phyloP scores from a whole-genome alignment of 2,888 invertebrate species.

The Pteria penguin region DNA sequence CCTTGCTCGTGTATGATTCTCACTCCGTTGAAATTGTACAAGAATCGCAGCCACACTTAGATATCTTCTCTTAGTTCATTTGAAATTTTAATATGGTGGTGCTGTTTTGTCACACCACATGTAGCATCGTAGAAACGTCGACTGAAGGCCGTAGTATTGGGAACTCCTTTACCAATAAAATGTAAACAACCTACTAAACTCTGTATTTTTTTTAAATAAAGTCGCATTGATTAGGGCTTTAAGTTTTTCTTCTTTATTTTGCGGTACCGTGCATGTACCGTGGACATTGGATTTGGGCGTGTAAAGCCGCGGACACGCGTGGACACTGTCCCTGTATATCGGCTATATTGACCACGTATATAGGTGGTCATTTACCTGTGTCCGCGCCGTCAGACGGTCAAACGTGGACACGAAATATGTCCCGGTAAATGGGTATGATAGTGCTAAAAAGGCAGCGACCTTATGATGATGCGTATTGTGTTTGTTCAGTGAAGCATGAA shows the following conservation, averaged over 20 bases:
- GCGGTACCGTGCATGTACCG: too few relatives aligned
- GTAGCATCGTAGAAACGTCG: not conserved
- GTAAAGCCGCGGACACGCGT: too few relatives aligned
- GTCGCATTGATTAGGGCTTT: not conserved
- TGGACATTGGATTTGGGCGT: too few relatives aligned
- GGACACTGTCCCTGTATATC: too few relatives aligned
- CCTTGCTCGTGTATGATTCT: not conserved
- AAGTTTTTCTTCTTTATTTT: not conserved
- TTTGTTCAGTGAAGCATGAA: too few relatives aligned
- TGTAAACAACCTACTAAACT: not conserved
- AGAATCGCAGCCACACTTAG: not conserved
- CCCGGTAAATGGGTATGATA: too few relatives aligned
- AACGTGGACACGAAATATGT: too few relatives aligned
- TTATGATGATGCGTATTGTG: too few relatives aligned
- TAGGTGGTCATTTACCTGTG: too few relatives aligned
- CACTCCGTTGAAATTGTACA: not conserved
- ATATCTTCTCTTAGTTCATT: not conserved
- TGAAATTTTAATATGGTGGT: not conserved
- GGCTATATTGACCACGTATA: too few relatives aligned
- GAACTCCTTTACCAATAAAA: not conserved
- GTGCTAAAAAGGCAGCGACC: too few relatives aligned
- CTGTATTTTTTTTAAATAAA: not conserved
- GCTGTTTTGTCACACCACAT: not conserved
- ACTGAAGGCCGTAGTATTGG: not conserved
- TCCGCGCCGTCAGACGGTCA: too few relatives aligned